Evolutionary conservation across 2,888 invertebrate species (phyloP), one percentile per base, ranked within the genome.

Genomic region (Isotomurus palustris): DNA sequence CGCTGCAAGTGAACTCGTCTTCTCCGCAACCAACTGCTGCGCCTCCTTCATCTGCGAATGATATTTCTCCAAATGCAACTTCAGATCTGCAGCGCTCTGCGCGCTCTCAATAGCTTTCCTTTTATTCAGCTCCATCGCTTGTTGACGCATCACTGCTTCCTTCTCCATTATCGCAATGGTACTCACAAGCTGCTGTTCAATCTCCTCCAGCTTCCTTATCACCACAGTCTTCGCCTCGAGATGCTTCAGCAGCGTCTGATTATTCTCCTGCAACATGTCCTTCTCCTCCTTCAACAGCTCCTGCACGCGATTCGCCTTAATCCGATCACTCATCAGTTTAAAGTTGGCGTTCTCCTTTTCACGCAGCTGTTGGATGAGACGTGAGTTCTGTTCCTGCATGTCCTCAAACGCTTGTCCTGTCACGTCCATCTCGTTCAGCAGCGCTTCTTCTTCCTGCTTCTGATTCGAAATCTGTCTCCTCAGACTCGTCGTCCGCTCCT

Each of bases 331-430:
- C 95, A 97, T 97, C 5, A 97, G 82, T 76, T 97, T 96, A 76
- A 97, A 95, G 77, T 97, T 97, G 4, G 96, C 95, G 74, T 97
- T 96, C 73, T 95, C 94, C 72, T 97, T 96, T 76, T 97, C 95
- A 2, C 94, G 80, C 58, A 99, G 78, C 75, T 97, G 96, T 72
- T 95, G 93, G 51, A 97, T 88, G 21, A 97, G 82, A 38, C 95
- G 80, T 0, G 92, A 91, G 77, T 96, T 96, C 78, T 96, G 96
- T 73, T 97, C 96, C 78, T 97, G 96, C 94, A 96, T 95, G 73
- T 99, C 97, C 75, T 99, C 97, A 74, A 95, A 95, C 1, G 97
- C 97, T 76, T 96, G 96, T 0, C 97, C 97, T 0, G 97, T 99
- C 2, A 95, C 94, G 75, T 99, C 97, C 93, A 99, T 96, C 78